Conservation (phyloP, 2,888 invertebrate genomes). For the Cataglyphis albicans region DNA sequence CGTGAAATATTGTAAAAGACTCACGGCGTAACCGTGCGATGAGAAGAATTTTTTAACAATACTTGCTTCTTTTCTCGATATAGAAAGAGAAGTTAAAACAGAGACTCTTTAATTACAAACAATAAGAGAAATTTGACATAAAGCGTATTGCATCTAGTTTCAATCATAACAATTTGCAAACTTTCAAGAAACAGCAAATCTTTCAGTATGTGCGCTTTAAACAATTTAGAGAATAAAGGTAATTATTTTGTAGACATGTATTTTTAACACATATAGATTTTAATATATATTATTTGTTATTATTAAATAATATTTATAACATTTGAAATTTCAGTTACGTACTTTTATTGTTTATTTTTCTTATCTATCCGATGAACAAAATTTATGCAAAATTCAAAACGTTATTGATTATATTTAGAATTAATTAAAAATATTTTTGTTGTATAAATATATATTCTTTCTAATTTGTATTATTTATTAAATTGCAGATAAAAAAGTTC, state of each 20-base stretch:
- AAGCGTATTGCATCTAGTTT: not conserved
- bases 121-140: not conserved
- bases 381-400: not conserved
- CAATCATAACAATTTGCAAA: not conserved
- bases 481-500: not conserved
- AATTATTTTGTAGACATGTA: not conserved
- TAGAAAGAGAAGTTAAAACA: not conserved
- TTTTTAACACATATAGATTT: not conserved
- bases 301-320: not conserved
- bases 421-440: not conserved
- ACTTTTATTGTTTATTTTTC: not conserved
- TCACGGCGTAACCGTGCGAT: slow-evolving; percentile 21
- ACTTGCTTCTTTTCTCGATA: not conserved
- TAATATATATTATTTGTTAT: slow-evolving; percentile 2
- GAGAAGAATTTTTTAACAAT: slow-evolving; percentile 40
- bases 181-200: slow-evolving; percentile 16
- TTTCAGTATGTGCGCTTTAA: slow-evolving; percentile 5
- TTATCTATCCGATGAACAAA: not conserved
- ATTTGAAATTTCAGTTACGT: not conserved
- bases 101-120: slow-evolving; percentile 15
- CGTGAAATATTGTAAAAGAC: slow-evolving; percentile 45
- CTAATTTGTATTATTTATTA: not conserved
- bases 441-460: not conserved
- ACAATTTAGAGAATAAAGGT: not conserved
- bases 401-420: not conserved